These are phyloP conservation scores for Crotalus horridus DNA, from an alignment of 2,113 vertebrate species.

Conservation along the genomic window DNA sequence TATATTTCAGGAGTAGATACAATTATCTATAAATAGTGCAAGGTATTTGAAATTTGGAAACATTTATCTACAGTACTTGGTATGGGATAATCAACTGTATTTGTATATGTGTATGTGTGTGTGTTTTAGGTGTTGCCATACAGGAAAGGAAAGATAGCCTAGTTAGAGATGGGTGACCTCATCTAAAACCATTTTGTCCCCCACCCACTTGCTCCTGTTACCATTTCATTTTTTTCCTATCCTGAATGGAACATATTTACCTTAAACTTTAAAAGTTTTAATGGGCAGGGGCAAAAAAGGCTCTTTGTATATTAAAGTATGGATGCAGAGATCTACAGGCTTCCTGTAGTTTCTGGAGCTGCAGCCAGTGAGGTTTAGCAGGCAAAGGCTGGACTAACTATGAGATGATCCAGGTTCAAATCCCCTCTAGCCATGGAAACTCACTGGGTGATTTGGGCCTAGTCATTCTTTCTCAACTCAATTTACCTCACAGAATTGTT, in stretches of 20 bases:
- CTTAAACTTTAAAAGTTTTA: background rate
- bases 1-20: background rate
- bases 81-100: background rate
- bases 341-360: background rate
- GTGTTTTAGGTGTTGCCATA: background rate
- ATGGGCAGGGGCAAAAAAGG: background rate
- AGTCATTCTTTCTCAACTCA: background rate
- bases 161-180: background rate
- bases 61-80: background rate
- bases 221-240: background rate
- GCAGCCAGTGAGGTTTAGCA: background rate
- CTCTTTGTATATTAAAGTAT: background rate
- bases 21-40: background rate
- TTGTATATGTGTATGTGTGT: background rate
- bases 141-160: background rate
- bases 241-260: background rate
- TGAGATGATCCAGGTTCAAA: background rate
- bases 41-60: background rate
- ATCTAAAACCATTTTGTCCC: background rate
- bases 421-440: background rate
- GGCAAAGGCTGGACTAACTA: background rate
- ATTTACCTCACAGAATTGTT: background rate
- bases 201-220: background rate
- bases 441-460: background rate
- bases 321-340: background rate